Conservation (phyloP, 2,797 vertebrate species). For the Spea hammondii region DNA sequence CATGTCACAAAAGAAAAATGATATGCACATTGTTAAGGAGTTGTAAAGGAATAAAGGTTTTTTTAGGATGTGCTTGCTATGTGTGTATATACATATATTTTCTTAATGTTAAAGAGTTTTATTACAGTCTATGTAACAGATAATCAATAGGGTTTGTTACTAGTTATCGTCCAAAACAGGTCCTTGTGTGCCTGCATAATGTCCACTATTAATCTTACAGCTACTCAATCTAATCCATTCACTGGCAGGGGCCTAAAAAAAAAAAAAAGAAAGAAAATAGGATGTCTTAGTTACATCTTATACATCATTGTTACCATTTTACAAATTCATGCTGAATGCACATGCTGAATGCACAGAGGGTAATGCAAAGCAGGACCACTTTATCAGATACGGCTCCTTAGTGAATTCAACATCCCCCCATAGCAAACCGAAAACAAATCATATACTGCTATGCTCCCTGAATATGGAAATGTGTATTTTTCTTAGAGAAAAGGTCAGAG, state of each 20-base stretch:
- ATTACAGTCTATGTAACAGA: slow-evolving; percentile 59
- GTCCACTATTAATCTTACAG: slow-evolving; percentile 54
- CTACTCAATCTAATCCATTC: slow-evolving; percentile 60
- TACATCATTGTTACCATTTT: slow-evolving; percentile 60
- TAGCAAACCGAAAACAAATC: slow-evolving; percentile 11
- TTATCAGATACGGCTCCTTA: slow-evolving; percentile 22
- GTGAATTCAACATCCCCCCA: background rate
- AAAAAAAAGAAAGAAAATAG: slow-evolving; percentile 28
- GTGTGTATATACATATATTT: slow-evolving; percentile 24
- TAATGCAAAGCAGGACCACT: slow-evolving; percentile 48
- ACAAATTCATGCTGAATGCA: slow-evolving; percentile 55
- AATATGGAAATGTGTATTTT: background rate
- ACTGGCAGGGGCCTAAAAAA: slow-evolving; percentile 55
- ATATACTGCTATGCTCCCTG: slow-evolving; percentile 1
- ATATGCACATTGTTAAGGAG: slow-evolving; percentile 48
- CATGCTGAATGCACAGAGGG: too few relatives aligned
- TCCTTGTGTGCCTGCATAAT: slow-evolving; percentile 58
- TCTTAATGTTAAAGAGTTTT: slow-evolving; percentile 59
- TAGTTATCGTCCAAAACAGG: slow-evolving; percentile 57
- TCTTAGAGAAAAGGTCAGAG: background rate
- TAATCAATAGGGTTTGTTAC: slow-evolving; percentile 68
- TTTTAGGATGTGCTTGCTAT: background rate
- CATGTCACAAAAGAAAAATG: slow-evolving; percentile 55
- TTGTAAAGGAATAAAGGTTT: slow-evolving; percentile 45
- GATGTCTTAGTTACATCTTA: slow-evolving; percentile 59